Evolutionary conservation across 2,113 vertebrate species (phyloP).

Genomic region (Xiphias gladius): DNA sequence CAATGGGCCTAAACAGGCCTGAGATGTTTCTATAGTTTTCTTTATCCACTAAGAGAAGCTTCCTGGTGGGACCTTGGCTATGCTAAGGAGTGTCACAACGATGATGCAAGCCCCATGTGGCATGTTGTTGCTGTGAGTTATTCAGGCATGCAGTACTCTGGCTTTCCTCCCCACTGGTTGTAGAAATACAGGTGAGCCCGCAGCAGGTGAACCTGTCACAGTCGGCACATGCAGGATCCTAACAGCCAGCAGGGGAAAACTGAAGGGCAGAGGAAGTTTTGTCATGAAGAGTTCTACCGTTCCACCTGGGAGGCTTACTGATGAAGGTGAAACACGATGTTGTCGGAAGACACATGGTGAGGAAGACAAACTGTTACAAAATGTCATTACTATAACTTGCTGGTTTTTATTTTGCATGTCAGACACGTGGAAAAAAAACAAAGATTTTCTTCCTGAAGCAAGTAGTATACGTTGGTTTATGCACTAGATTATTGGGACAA

Average conservation of each 20-base stretch:
- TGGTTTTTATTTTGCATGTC: neutral
- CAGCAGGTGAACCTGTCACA: slow-evolving; percentile 77
- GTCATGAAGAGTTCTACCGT: slow-evolving; percentile 47
- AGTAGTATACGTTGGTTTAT: too few species aligned
- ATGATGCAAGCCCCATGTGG: slow-evolving; percentile 60
- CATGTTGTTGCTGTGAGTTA: slow-evolving; percentile 65
- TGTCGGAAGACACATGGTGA: slow-evolving; percentile 36
- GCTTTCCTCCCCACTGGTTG: slow-evolving; percentile 72
- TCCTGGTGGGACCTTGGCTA: slow-evolving; percentile 43
- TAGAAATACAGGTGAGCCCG: slow-evolving; percentile 65
- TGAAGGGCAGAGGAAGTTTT: slow-evolving; percentile 68
- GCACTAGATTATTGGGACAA: too few species aligned
- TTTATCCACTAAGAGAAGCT: slow-evolving; percentile 35
- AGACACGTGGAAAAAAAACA: neutral
- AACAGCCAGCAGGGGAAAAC: slow-evolving; percentile 61
- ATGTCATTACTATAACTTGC: neutral
- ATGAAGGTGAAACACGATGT: slow-evolving; percentile 56
- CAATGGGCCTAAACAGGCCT: slow-evolving; percentile 9
- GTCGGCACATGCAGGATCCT: slow-evolving; percentile 66
- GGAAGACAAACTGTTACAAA: slow-evolving; percentile 7
- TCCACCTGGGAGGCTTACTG: slow-evolving; percentile 42
- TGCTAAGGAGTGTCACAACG: slow-evolving; percentile 59
- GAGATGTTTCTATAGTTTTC: slow-evolving; percentile 29
- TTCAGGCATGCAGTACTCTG: slow-evolving; percentile 63
- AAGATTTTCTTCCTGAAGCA: neutral